Percentiles rank a stretch among this genome's conserved stretches.
Conservation (phyloP, 2,797 vertebrate genomes). For the Pseudocheirus occidentalis region DNA sequence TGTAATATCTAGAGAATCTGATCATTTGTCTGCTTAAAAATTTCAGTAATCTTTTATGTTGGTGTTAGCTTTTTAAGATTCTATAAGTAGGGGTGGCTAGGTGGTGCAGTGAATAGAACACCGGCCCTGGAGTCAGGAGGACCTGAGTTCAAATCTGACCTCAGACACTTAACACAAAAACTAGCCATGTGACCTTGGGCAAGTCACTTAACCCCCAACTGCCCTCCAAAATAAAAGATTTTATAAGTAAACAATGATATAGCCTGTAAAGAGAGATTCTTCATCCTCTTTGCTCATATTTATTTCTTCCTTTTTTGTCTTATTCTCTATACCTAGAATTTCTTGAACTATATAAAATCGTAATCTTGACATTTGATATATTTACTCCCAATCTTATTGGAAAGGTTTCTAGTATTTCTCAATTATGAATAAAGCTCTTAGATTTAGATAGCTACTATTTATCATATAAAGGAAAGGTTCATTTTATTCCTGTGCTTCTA, state of each 20-base stretch:
- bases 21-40: not conserved
- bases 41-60: not conserved
- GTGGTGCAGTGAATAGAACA: too few relatives aligned
- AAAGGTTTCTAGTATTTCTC: not conserved
- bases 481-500: not conserved
- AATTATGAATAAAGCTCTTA: not conserved
- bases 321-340: not conserved
- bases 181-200: too few relatives aligned
- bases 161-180: too few relatives aligned
- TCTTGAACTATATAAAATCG: not conserved
- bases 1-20: not conserved
- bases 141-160: too few relatives aligned
- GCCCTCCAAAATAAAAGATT: too few relatives aligned
- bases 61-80: not conserved
- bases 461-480: not conserved
- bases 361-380: not conserved
- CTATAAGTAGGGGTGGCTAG: too few relatives aligned
- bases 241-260: not conserved
- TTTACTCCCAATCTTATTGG: not conserved
- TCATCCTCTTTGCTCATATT: not conserved
- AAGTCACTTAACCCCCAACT: too few relatives aligned
- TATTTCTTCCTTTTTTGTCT: not conserved
- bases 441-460: not conserved
- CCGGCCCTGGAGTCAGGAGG: too few relatives aligned
- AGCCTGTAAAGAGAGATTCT: not conserved